Percentiles rank a stretch among this genome's conserved stretches.
phyloP scores from a whole-genome alignment of 2,797 vertebrate genomes.

The Sebastes cheni region DNA sequence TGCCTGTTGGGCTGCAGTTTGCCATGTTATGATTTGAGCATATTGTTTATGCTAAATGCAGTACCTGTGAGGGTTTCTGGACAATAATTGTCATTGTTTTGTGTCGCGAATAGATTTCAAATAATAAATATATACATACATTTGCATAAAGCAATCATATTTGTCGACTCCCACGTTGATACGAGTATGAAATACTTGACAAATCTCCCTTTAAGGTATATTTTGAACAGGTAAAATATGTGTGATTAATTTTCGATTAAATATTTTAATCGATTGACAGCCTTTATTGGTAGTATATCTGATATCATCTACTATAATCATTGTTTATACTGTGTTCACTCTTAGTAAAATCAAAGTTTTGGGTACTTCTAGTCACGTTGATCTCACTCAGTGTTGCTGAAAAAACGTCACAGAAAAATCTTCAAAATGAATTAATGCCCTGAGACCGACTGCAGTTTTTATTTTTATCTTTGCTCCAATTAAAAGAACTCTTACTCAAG shows the following conservation, averaged over 20 bases:
- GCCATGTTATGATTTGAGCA: too few species aligned
- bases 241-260: too few species aligned
- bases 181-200: too few species aligned
- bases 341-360: background rate
- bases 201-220: too few species aligned
- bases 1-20: too few species aligned
- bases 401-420: background rate
- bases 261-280: too few species aligned
- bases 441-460: background rate
- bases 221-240: too few species aligned
- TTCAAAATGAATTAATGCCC: background rate
- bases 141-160: too few species aligned
- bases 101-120: rapidly evolving
- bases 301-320: background rate
- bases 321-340: background rate
- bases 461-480: background rate
- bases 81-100: too few species aligned
- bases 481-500: background rate
- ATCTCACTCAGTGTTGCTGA: background rate
- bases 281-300: background rate
- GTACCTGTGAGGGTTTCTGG: too few species aligned
- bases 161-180: too few species aligned
- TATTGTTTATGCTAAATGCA: rapidly evolving
- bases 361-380: background rate
- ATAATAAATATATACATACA: too few species aligned